Conservation (phyloP, 2,888 invertebrate genomes). For the Sympetrum striolatum region DNA sequence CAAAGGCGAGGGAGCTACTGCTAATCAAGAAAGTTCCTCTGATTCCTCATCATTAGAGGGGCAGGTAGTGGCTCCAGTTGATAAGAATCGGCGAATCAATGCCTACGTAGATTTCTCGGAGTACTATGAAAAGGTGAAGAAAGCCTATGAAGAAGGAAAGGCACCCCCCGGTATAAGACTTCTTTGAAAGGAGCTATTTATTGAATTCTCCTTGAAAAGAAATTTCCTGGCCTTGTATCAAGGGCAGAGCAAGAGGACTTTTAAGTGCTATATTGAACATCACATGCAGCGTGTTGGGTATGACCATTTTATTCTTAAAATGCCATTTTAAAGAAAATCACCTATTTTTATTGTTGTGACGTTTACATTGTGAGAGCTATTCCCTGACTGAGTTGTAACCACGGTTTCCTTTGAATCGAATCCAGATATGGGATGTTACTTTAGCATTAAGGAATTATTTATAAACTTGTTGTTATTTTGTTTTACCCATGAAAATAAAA, state of each 20-base stretch:
- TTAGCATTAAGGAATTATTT: too few relatives aligned
- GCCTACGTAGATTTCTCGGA: slow-evolving; percentile 86
- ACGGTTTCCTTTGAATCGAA: too few relatives aligned
- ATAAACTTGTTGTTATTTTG: too few relatives aligned
- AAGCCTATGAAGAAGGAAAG: slow-evolving; percentile 70
- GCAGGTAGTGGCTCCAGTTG: slow-evolving; percentile 58
- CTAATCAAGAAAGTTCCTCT: slow-evolving; percentile 58
- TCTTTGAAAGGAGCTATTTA: neutral
- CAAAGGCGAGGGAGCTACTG: slow-evolving; percentile 50
- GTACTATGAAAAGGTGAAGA: slow-evolving; percentile 76
- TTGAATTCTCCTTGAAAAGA: neutral
- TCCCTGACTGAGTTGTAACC: too few relatives aligned
- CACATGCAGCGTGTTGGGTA: too few relatives aligned
- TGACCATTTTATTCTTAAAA: too few relatives aligned
- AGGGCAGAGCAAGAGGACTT: neutral
- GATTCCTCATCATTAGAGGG: slow-evolving; percentile 55
- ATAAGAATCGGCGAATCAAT: slow-evolving; percentile 73
- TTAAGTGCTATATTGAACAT: too few relatives aligned
- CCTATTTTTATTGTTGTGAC: too few relatives aligned
- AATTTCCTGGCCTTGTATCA: slow-evolving; percentile 10
- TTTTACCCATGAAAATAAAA: too few relatives aligned
- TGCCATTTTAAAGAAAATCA: too few relatives aligned
- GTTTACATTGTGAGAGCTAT: too few relatives aligned
- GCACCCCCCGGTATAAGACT: slow-evolving; percentile 60
- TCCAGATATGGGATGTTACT: too few relatives aligned